Base-by-base conservation (phyloP, 2,113 vertebrate species). In the Triplophysa tibetana region DNA sequence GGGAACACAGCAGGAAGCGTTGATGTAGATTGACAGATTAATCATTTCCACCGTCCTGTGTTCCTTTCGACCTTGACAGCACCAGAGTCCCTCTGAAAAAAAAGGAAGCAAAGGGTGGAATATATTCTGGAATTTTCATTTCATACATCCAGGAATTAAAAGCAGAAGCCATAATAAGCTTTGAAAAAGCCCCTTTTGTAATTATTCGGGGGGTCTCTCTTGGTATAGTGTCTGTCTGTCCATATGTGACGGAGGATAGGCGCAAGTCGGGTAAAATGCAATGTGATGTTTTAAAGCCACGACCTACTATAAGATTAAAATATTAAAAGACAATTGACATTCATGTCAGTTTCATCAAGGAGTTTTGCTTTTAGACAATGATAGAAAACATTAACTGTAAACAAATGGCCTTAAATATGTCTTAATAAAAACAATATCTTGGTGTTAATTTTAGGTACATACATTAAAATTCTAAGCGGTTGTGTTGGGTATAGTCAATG, bases 1-100 rank as follows among this genome's bases (percentile, higher is more conserved):
- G 86, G 89, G 88, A 84, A 86, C 88, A 85, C 85, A 60, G 78
- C 86, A 88, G 90, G 89, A 90, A 89, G 88, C 87, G 80, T 85
- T 78, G 86, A 86, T 84, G 89, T 87, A 92, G 93, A 93, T 92
- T 93, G 93, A 93, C 91, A 93, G 91, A 91, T 90, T 92, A 92
- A 93, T 93, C 90, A 93, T 92, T 89, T 87, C 81, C 80, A 85
- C 75, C 85, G 80, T 83, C 84, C 85, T 77, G 83, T 86, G 85
- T 89, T 86, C 82, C 77, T 63, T 60, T 84, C 88, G 91, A 93
- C 91, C 91, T 93, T 92, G 91, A 92, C 87, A 87, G 81, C 88
- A 80, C 81, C 63, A 77, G 79, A 87, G 78, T 82, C 82, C 76
- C 65, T 73, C 45, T 48, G 45, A 82, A 76, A 73, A 66, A 43